Base-by-base conservation (phyloP, 2,797 vertebrate genomes). In the Rhadinocentrus ornatus region DNA sequence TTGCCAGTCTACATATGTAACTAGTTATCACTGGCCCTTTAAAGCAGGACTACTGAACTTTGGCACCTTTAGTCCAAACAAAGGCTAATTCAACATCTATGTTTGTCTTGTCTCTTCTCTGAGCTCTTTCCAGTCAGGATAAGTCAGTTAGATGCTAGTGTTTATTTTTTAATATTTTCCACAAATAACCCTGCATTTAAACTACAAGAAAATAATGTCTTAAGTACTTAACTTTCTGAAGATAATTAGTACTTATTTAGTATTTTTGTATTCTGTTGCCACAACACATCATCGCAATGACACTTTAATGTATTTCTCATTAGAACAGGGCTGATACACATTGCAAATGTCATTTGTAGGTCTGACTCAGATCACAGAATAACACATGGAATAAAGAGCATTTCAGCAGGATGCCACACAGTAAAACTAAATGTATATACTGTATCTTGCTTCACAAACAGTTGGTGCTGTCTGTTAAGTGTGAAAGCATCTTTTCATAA, bases 221-320 rank as follows among this genome's bases (percentile, higher is more conserved):
- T n/a, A n/a, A n/a, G n/a, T n/a, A n/a, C n/a, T n/a, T n/a, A n/a
- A n/a, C n/a, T n/a, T n/a, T n/a, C n/a, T n/a, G n/a, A n/a, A n/a
- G n/a, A n/a, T n/a, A n/a, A n/a, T n/a, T n/a, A n/a, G n/a, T n/a
- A n/a, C n/a, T n/a, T n/a, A n/a, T n/a, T n/a, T n/a, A n/a, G n/a
- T n/a, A n/a, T n/a, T n/a, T n/a, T n/a, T n/a, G n/a, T n/a, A n/a
- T n/a, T n/a, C n/a, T n/a, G n/a, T n/a, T n/a, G n/a, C n/a, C n/a
- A n/a, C n/a, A n/a, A n/a, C n/a, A n/a, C n/a, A n/a, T n/a, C n/a
- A n/a, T n/a, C n/a, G n/a, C n/a, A n/a, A n/a, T n/a, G n/a, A n/a
- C n/a, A n/a, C 50, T 88, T 86, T 88, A 84, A 88, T 73, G 76
- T 70, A 58, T 75, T 66, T 84, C 75, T 88, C 82, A 86, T 89